Evolutionary conservation across 2,888 invertebrate genomes (phyloP).

Genomic region (Hirtodrosophila histrioides): DNA sequence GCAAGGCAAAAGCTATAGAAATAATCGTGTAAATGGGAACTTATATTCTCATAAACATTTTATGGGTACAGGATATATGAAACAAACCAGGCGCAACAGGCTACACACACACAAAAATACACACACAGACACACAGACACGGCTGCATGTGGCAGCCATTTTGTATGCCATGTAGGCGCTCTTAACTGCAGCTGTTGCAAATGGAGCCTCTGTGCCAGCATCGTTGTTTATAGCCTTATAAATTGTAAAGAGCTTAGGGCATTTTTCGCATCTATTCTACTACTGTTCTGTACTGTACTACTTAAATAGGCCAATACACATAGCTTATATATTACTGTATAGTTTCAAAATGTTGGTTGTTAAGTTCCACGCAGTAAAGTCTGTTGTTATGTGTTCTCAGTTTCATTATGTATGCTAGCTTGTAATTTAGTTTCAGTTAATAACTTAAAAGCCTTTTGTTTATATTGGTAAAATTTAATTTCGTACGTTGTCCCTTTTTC

Average conservation of each 20-base stretch:
- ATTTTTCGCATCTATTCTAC: neutral
- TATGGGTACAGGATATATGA: conserved; percentile 1
- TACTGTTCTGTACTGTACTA: too few relatives aligned
- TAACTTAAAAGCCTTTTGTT: conserved; percentile 1
- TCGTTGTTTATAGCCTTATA: conserved; percentile 28
- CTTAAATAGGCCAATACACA: too few relatives aligned
- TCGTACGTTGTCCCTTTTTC: conserved; percentile 17
- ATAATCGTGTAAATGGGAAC: too few relatives aligned
- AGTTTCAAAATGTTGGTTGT: too few relatives aligned
- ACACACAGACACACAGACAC: conserved; percentile 4
- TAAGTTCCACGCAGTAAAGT: neutral
- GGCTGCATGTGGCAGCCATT: conserved; percentile 5
- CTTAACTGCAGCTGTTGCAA: conserved; percentile 36
- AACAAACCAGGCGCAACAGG: conserved; percentile 6
- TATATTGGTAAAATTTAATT: conserved; percentile 25
- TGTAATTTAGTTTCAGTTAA: conserved; percentile 2
- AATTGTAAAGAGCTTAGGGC: conserved; percentile 8
- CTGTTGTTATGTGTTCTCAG: neutral
- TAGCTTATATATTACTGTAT: too few relatives aligned
- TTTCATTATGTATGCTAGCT: too few relatives aligned
- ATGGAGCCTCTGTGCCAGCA: conserved; percentile 14
- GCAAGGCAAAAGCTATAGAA: too few relatives aligned
- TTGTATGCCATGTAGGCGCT: conserved; percentile 12
- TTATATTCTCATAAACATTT: neutral
- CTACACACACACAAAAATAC: conserved; percentile 1